Evolutionary conservation across 1,140 invertebrate species (phyloP), one percentile per base, ranked within the genome.

Genomic region (Leptestheria dahalacensis): DNA sequence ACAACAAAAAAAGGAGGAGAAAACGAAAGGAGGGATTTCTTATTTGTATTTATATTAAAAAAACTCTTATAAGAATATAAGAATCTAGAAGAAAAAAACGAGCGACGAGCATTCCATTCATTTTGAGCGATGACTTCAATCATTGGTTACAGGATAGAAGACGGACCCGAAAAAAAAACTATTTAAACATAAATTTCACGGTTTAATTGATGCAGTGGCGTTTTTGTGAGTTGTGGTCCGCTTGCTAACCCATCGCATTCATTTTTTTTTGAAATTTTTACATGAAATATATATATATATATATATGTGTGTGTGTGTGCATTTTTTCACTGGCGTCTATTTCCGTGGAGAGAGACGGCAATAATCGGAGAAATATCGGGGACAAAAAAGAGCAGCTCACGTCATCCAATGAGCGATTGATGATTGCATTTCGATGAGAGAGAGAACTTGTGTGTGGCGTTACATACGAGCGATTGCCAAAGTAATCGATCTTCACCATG

Each of bases 371-470:
- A 24, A 53, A 11, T 20, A 9, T 3, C 18, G 4, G 48, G 4
- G 4, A 49, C 18, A 49, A 23, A 9, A 0, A 15, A 15, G 23
- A 49, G 12, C 18, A 23, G 48, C 6, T 20, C 25, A 26, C 26
- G 53, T 55, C 53, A 55, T 55, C 53, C 25, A 55, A 41, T 55
- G 53, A 55, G 53, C 53, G 53, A 55, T 55, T n/a, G 53, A 55
- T 55, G 26, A 20, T 54, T 24, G 52, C 52, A 54, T 55, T 55
- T 55, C 53, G 53, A 55, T 55, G 53, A 55, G 53, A 54, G 50
- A 52, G 1, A 26, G 53, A 55, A 29, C 25, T 26, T n/a, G 52
- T 26, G 52, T 26, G 52, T 9, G 52, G 29, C 15, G 52, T 24
- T 24, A 33, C 20, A 33, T 33, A 18, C 26, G 11, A 18, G 48